Percentiles rank a stretch among this genome's conserved stretches.
These are phyloP conservation scores for Cariama cristata DNA, from an alignment of 2,113 vertebrate genomes.

Conservation along the genomic window DNA sequence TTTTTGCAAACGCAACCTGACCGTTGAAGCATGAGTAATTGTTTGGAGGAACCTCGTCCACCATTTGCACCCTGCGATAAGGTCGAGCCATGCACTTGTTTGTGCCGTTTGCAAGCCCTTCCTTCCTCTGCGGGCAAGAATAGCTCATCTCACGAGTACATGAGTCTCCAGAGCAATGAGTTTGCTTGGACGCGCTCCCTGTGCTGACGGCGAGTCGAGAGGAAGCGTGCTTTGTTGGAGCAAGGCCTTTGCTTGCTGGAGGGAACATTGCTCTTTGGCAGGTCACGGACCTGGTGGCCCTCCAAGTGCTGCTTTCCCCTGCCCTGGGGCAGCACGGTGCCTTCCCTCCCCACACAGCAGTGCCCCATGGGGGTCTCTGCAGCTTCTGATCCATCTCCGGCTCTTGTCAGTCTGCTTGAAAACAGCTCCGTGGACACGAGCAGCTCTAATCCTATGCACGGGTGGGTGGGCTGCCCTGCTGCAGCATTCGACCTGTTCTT, in stretches of 20 bases:
- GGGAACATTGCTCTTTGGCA: background rate
- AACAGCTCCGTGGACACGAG: fast-evolving
- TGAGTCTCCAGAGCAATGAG: background rate
- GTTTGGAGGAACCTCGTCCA: background rate
- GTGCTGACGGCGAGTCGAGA: background rate
- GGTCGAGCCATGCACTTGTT: background rate
- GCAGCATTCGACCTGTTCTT: background rate
- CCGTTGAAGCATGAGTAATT: background rate
- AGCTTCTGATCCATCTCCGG: background rate
- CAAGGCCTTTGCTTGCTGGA: background rate
- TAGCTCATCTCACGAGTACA: background rate
- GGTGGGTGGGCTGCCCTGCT: background rate
- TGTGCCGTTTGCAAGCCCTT: background rate
- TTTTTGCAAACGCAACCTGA: background rate
- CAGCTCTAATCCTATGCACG: background rate
- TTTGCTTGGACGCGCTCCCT: background rate
- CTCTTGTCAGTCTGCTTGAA: background rate
- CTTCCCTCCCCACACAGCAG: too few relatives aligned
- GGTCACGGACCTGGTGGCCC: background rate
- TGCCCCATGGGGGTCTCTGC: background rate
- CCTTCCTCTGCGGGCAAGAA: background rate
- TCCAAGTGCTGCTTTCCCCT: background rate
- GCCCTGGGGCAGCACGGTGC: background rate
- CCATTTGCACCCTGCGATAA: background rate
- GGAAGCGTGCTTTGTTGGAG: background rate